These are phyloP conservation scores for Barnardius zonarius DNA, from an alignment of 2,113 vertebrate genomes.

Conservation along the genomic window DNA sequence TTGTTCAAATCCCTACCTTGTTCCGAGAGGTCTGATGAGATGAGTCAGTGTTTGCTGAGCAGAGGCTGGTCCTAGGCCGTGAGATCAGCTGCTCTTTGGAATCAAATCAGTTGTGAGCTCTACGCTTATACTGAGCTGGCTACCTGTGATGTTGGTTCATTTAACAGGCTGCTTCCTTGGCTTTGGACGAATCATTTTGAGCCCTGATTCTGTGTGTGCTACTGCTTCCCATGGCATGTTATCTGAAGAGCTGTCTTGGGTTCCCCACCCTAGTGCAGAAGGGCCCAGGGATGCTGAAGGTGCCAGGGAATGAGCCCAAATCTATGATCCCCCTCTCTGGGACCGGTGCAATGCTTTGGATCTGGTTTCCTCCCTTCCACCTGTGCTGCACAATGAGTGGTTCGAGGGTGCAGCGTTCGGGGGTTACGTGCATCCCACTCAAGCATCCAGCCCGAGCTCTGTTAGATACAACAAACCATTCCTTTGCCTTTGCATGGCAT, in stretches of 20 bases:
- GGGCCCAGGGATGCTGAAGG: neutral
- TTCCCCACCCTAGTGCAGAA: neutral
- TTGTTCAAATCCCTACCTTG: neutral
- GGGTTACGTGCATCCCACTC: neutral
- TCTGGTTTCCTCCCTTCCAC: neutral
- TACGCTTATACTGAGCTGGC: neutral
- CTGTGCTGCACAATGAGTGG: neutral
- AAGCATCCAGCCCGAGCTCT: neutral
- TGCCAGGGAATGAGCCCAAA: neutral
- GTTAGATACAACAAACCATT: neutral
- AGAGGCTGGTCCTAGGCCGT: neutral
- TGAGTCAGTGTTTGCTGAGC: neutral
- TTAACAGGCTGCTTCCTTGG: neutral
- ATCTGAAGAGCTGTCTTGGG: neutral
- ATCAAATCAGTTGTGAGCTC: neutral
- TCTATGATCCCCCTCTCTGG: neutral
- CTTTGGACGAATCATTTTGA: neutral
- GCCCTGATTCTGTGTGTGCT: neutral
- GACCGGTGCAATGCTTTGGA: neutral
- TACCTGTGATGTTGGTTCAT: neutral
- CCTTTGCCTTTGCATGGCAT: neutral
- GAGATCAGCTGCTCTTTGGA: neutral
- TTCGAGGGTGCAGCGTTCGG: neutral
- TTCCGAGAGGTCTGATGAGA: neutral
- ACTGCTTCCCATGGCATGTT: rapidly evolving